These are phyloP conservation scores for Drosophila parabipectinata DNA, from an alignment of 1,140 invertebrate species.

Conservation along the genomic window DNA sequence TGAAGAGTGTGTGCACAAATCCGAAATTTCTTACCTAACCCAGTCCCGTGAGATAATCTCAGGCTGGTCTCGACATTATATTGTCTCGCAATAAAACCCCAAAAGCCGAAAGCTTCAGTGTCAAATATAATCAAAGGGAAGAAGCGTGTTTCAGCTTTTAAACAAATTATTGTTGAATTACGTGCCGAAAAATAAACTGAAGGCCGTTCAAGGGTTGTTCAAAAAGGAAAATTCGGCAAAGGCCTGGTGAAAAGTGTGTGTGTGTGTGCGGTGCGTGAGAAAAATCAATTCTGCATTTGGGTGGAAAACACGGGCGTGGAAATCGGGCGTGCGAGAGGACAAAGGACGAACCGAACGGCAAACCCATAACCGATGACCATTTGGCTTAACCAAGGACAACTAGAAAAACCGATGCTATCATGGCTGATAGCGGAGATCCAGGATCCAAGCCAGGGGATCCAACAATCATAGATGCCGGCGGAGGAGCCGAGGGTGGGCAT, in stretches of 20 bases:
- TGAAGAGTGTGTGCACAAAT: conserved; percentile 11
- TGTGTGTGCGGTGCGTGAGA: conserved; percentile 72
- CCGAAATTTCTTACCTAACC: conserved; percentile 24
- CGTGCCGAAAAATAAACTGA: conserved; percentile 39
- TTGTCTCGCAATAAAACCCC: conserved; percentile 29
- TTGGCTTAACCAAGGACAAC: conserved; percentile 47
- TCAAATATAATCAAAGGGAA: conserved; percentile 36
- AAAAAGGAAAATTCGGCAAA: conserved; percentile 49
- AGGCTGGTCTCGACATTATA: conserved; percentile 2
- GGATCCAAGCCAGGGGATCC: conserved; percentile 75
- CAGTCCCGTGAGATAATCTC: conserved; percentile 32
- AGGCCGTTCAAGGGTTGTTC: conserved; percentile 66
- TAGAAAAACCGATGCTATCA: conserved; percentile 75
- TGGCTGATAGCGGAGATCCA: conserved; percentile 78
- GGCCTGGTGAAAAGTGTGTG: conserved; percentile 46
- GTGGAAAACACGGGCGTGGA: conserved; percentile 23
- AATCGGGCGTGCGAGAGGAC: conserved; percentile 17
- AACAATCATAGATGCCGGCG: conserved; percentile 58
- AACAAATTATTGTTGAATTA: conserved; percentile 65
- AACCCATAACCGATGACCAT: conserved; percentile 64
- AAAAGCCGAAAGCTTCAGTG: conserved; percentile 32
- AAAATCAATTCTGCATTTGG: conserved; percentile 78
- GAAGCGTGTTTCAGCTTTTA: conserved; percentile 50
- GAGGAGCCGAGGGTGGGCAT: conserved; percentile 7
- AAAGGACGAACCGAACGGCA: conserved; percentile 25